A percentile compares a stretch with the other conserved stretches of the same genome.
These are phyloP conservation scores for Leptodactylus fuscus DNA, from an alignment of 2,113 vertebrate genomes.

Conservation along the genomic window DNA sequence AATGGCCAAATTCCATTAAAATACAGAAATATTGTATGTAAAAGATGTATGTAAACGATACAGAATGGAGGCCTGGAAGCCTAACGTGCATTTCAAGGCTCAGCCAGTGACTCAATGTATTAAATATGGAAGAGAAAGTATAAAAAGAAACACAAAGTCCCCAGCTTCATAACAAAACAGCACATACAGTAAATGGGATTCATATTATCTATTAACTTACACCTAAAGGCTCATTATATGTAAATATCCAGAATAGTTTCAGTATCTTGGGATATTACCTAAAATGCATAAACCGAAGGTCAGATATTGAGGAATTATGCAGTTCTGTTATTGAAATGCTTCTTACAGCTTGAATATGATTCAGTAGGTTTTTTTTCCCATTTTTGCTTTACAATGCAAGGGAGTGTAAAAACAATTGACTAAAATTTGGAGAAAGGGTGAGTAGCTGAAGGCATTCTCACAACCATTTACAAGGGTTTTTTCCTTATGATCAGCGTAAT, in stretches of 20 bases:
- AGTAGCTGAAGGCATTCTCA: not conserved
- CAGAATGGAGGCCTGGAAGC: not conserved
- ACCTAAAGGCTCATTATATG: slow-evolving; percentile 36
- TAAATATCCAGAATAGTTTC: slow-evolving; percentile 3
- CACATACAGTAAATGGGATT: slow-evolving; percentile 13
- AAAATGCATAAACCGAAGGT: slow-evolving; percentile 7
- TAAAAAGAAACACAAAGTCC: not conserved
- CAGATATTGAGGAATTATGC: not conserved
- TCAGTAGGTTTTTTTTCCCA: not conserved
- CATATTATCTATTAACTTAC: slow-evolving; percentile 1
- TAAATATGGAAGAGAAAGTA: not conserved
- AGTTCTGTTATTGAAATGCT: not conserved
- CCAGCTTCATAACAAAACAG: slow-evolving; percentile 36
- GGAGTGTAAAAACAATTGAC: not conserved
- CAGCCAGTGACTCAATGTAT: not conserved
- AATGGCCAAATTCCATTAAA: not conserved
- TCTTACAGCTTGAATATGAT: not conserved
- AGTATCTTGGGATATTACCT: not conserved
- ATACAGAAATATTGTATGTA: not conserved
- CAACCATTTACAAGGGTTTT: not conserved
- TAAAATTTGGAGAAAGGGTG: not conserved
- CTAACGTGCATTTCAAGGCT: slow-evolving; percentile 7
- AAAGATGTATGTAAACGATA: not conserved
- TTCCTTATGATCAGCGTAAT: too few relatives aligned
- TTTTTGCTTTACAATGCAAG: not conserved